Evolutionary conservation across 2,113 vertebrate species (phyloP), one percentile per base, ranked within the genome.

Genomic region (Tupaia tana): DNA sequence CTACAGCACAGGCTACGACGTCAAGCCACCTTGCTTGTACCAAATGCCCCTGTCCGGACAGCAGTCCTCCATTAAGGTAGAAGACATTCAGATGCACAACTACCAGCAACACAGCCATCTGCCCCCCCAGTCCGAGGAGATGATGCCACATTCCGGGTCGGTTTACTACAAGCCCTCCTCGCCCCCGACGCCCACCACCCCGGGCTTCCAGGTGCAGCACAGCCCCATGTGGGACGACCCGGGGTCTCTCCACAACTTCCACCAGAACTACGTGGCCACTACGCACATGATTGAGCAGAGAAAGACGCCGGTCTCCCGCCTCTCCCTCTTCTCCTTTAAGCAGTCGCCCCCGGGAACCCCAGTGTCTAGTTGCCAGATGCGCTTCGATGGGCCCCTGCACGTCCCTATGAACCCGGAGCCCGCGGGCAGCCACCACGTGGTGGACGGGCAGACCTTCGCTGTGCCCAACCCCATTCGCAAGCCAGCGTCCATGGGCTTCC

Each of bases 11-110:
- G 97, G 99, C 98, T 99, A 99, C 99, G 99, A 99, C 99, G 99
- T 99, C 91, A 99, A 99, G 98, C 99, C 99, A 58, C 99, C 99
- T 98, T 99, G 99, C 98, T 99, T 99, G 97, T 99, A 99, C 98
- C 99, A 99, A 99, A 99, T 99, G 99, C 99, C 99, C 97, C 99
- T 99, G 96, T 99, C 99, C 86, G 99, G 98, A 97, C 99, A 99
- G 93, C 99, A 99, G 98, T 99, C 99, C 97, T 99, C 99, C 93
- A 99, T 99, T 98, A 99, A 99, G 96, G 99, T 99, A 97, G 99
- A 99, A 99, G 99, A 99, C 98, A 99, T 99, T 98, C 99, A 99
- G 98, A 99, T 99, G 99, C 99, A 99, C 99, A 98, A 98, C 98
- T 99, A 99, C 98, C 99, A 99, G 97, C 99, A 99, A 96, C 99